Base-by-base conservation (phyloP, 2,888 invertebrate species). In the Lymantria monacha region DNA sequence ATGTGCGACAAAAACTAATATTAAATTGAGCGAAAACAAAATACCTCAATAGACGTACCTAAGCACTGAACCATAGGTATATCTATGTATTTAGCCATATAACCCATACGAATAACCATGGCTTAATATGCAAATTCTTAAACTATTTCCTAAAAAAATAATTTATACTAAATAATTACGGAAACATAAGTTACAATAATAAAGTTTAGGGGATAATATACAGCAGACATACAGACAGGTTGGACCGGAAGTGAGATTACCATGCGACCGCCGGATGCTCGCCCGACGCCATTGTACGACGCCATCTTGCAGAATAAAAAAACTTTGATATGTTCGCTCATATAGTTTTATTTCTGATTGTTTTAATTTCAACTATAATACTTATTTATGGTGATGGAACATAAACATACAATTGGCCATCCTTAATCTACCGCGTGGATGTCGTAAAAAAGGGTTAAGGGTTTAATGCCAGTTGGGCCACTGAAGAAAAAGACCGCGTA, bases 241-340 rank as follows among this genome's bases (percentile, higher is more conserved):
- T 61, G 51, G 70, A 74, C 70, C 79, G 83, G 84, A 85, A 80
- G 72, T 70, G 66, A 64, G 64, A 81, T 81, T 82, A 78, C 69
- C 81, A 82, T 82, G 78, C 74, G 62, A 61, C 69, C 77, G 78
- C 85, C 87, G 89, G 89, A 88, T 77, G 84, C 69, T 74, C 56
- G 73, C 74, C 82, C 82, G 85, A 72, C 84, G 82, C 81, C 79
- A 83, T 85, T 82, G 82, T 78, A 56, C 60, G 43, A 33, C 69
- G 86, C 87, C 84, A 83, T 83, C 81, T 88, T 88, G 83, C 49
- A 49, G 51, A 53, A 57, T 55, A 53, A 66, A 64, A 64, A 63
- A 58, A 52, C 57, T 61, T 61, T 54, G 46, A 54, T 55, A 61
- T 55, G 64, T 61, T 55, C 11, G 36, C 11, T 36, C 22, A 11